Evolutionary conservation across 2,888 invertebrate species (phyloP).

Genomic region (Drosophila ochracea): DNA sequence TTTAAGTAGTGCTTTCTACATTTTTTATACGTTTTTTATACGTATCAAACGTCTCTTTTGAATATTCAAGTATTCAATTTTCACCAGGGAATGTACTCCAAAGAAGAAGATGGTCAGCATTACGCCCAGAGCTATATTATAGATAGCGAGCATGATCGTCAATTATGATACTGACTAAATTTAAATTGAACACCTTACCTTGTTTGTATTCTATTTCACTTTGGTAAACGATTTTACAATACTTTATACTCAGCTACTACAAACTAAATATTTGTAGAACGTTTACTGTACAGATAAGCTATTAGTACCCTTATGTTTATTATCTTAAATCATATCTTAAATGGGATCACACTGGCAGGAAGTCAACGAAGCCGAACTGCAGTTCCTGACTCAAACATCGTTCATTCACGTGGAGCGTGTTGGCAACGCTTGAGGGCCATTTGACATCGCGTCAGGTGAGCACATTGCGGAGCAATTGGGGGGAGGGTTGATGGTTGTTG

Average conservation of each 20-base stretch:
- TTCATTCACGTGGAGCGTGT: constrained; percentile 15
- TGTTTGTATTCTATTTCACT: no score
- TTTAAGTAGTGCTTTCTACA: not conserved
- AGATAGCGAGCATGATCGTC: no score
- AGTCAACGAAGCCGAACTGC: constrained; percentile 60
- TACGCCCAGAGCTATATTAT: no score
- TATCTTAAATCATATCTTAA: constrained; percentile 12
- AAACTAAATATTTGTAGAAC: not conserved
- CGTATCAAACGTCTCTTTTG: no score
- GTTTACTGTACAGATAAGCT: not conserved
- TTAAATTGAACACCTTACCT: no score
- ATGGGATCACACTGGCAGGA: constrained; percentile 17
- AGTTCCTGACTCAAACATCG: constrained; percentile 36
- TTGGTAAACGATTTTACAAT: no score
- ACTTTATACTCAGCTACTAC: no score
- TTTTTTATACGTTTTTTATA: no score
- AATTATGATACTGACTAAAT: no score
- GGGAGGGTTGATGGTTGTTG: not conserved
- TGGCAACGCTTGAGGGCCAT: constrained; percentile 47
- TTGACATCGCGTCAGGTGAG: constrained; percentile 49
- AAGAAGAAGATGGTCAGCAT: no score
- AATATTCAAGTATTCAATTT: no score
- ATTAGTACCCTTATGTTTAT: not conserved
- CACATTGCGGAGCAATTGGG: not conserved
- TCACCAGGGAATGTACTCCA: no score